Evolutionary conservation across 2,113 vertebrate species (phyloP), one percentile per base, ranked within the genome.

Genomic region (Phainopepla nitens): DNA sequence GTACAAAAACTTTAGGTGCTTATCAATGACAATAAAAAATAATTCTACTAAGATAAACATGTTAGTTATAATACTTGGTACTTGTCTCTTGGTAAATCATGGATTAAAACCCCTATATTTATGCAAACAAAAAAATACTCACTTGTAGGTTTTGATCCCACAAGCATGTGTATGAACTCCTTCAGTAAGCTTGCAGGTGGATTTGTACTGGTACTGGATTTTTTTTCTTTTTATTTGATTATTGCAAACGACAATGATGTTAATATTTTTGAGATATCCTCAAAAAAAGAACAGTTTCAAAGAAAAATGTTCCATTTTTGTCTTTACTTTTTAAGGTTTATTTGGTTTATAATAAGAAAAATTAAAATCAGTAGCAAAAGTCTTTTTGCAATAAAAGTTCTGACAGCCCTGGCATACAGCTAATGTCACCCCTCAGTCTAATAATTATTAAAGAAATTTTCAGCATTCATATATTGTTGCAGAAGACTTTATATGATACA

Each of bases 31-130:
- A 54, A 33, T 22, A 75, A 86, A 76, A 85, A n/a, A 42, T 49
- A n/a, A 42, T 49, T 77, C 15, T 49, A 42, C 22, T n/a, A 42
- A 79, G 20, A 22, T 54, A 44, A n/a, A 7, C 4, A 68, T 2
- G 1, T 50, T 17, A 17, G 1, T 42, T 53, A 15, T 16, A 65
- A 49, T 2, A 3, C 1, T 18, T 23, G 1, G 8, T 72, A 10
- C 5, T 49, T 44, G 5, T 42, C 13, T 69, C 8, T 60, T 60
- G 4, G 4, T 45, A 82, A 58, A 12, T 58, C 36, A 62, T 7
- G 11, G 9, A 13, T 13, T 68, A 57, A 85, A 53, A 9, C 6
- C 14, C 23, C 21, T 56, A 10, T 13, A 50, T 4, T 31, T 50
- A 42, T 8, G 8, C 39, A 50, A 73, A 72, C 3, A 65, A 57